phyloP scores from a whole-genome alignment of 2,888 invertebrate genomes.

The Dascillus cervinus region DNA sequence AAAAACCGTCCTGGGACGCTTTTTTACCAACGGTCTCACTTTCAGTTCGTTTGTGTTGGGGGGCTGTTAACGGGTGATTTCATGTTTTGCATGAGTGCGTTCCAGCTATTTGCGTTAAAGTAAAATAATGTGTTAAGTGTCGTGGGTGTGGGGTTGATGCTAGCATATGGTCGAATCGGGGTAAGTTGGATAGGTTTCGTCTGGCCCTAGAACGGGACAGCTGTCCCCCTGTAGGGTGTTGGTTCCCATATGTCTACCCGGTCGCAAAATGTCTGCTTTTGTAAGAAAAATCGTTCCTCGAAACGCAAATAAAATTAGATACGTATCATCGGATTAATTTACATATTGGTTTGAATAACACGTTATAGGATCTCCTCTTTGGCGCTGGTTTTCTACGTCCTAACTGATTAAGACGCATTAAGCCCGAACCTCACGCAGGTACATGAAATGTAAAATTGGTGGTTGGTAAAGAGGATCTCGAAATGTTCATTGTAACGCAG shows the following conservation, averaged over 20 bases:
- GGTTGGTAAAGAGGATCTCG: neutral
- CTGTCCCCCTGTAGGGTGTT: slow-evolving; percentile 19
- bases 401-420: no score
- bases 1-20: no score
- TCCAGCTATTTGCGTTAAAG: neutral
- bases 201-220: slow-evolving; percentile 18
- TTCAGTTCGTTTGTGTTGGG: no score
- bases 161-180: slow-evolving; percentile 19
- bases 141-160: slow-evolving; percentile 12
- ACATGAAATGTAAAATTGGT: no score
- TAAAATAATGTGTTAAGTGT: slow-evolving; percentile 2
- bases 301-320: no score
- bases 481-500: neutral
- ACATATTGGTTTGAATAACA: no score
- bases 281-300: slow-evolving; percentile 3
- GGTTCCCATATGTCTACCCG: slow-evolving; percentile 18
- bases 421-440: no score
- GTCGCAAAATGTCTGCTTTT: slow-evolving; percentile 15
- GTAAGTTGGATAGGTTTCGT: slow-evolving; percentile 17
- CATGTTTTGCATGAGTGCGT: neutral
- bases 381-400: no score
- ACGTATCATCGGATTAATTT: no score
- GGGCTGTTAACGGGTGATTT: neutral
- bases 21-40: no score
- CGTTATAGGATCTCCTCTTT: no score